Conservation (phyloP, 2,797 vertebrate species). For the Acomys russatus region DNA sequence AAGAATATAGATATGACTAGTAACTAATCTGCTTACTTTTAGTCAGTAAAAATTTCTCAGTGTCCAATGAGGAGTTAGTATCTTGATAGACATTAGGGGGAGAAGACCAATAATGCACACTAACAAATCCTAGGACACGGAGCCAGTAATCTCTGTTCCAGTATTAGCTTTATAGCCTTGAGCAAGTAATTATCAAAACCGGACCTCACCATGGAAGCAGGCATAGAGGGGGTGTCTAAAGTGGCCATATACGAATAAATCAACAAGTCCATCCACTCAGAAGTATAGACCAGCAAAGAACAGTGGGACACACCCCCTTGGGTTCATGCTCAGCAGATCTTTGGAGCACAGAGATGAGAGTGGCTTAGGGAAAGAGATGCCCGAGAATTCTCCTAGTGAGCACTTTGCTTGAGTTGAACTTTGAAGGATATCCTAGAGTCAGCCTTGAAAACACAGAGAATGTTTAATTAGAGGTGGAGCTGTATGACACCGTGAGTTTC, state of each 20-base stretch:
- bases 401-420: background rate
- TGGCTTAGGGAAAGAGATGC: background rate
- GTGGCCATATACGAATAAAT: conserved; percentile 19
- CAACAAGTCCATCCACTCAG: background rate
- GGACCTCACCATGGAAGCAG: conserved; percentile 1
- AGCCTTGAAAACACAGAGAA: background rate
- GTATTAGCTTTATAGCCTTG: background rate
- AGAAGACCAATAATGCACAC: background rate
- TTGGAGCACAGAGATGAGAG: background rate
- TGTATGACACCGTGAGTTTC: background rate
- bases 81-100: background rate
- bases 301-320: background rate
- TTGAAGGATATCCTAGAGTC: conserved; percentile 11
- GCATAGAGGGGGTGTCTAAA: conserved; percentile 11
- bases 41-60: background rate
- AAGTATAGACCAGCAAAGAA: background rate
- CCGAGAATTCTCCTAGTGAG: background rate
- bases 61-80: background rate
- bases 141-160: background rate
- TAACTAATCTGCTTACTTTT: background rate
- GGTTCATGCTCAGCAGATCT: background rate
- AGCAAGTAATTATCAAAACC: background rate
- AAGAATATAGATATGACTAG: background rate
- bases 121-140: background rate
- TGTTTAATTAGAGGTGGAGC: background rate